Conservation (phyloP, 2,888 invertebrate genomes). For the Diplolepis rosae region DNA sequence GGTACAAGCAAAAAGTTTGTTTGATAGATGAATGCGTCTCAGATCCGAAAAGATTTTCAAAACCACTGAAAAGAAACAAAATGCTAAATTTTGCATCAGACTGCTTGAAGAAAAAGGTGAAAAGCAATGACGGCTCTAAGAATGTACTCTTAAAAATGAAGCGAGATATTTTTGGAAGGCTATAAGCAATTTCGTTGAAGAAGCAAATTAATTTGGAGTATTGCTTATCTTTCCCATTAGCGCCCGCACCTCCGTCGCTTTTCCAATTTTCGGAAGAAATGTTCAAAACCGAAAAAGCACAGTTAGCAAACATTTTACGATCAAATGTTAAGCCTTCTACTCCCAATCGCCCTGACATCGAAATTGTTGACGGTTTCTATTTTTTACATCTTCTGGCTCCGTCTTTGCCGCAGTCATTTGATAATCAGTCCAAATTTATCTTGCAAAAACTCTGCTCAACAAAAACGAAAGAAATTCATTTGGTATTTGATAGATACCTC, state of each 20-base stretch:
- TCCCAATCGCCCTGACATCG: conserved; percentile 37
- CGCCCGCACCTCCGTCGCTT: conserved; percentile 39
- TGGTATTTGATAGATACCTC: conserved; percentile 25
- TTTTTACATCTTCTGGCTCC: neutral
- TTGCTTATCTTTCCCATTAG: conserved; percentile 57
- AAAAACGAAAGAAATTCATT: conserved; percentile 2
- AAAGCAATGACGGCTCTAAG: conserved; percentile 53
- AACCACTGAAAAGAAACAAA: conserved; percentile 55
- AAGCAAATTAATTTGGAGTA: conserved; percentile 60
- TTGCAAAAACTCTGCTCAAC: conserved; percentile 4
- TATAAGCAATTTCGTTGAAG: conserved; percentile 55
- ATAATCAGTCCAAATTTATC: neutral
- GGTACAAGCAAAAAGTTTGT: conserved; percentile 50
- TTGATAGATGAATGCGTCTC: conserved; percentile 42
- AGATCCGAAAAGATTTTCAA: conserved; percentile 51
- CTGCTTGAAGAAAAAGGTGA: conserved; percentile 46
- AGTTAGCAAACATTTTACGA: conserved; percentile 37
- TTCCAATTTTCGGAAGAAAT: conserved; percentile 34
- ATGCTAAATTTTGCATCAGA: conserved; percentile 59
- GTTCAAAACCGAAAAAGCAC: conserved; percentile 40
- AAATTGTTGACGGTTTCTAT: conserved; percentile 51
- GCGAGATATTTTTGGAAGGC: conserved; percentile 55
- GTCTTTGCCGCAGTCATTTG: neutral
- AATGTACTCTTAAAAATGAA: conserved; percentile 54
- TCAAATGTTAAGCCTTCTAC: conserved; percentile 32